These are phyloP conservation scores for Platichthys stellatus DNA, from an alignment of 2,113 vertebrate species.

Conservation along the genomic window DNA sequence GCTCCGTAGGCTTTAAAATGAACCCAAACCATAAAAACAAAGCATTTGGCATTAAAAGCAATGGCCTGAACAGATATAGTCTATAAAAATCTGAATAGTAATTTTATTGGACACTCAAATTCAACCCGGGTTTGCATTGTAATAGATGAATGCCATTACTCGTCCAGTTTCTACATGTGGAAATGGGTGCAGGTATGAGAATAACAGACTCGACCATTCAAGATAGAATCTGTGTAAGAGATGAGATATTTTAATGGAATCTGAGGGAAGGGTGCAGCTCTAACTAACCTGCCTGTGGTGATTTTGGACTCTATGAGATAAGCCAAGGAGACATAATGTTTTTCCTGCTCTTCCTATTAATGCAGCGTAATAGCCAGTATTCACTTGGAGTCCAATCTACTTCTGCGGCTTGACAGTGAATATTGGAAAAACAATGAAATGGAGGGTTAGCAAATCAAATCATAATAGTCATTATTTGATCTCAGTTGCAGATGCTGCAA, in stretches of 20 bases:
- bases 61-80: conserved; percentile 56
- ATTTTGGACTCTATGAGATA: conserved; percentile 54
- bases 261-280: conserved; percentile 32
- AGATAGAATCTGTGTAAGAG: conserved; percentile 39
- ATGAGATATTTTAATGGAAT: conserved; percentile 59
- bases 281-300: conserved; percentile 61
- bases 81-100: conserved; percentile 62
- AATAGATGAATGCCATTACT: conserved; percentile 46
- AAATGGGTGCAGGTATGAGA: conserved; percentile 45
- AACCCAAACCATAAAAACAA: conserved; percentile 49
- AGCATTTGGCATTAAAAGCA: conserved; percentile 60
- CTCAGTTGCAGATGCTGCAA: conserved; percentile 56
- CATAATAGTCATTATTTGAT: conserved; percentile 49
- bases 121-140: conserved; percentile 51
- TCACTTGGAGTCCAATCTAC: conserved; percentile 58
- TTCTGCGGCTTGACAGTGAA: conserved; percentile 56
- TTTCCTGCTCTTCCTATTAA: conserved; percentile 47
- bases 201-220: conserved; percentile 36
- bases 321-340: conserved; percentile 62
- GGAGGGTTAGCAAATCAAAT: conserved; percentile 67
- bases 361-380: conserved; percentile 56
- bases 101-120: conserved; percentile 53
- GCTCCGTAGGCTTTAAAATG: conserved; percentile 40
- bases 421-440: conserved; percentile 67
- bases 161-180: conserved; percentile 16